Conservation (phyloP, 37 sponge, comb jelly and placozoan species). For the Haliclona indistincta region DNA sequence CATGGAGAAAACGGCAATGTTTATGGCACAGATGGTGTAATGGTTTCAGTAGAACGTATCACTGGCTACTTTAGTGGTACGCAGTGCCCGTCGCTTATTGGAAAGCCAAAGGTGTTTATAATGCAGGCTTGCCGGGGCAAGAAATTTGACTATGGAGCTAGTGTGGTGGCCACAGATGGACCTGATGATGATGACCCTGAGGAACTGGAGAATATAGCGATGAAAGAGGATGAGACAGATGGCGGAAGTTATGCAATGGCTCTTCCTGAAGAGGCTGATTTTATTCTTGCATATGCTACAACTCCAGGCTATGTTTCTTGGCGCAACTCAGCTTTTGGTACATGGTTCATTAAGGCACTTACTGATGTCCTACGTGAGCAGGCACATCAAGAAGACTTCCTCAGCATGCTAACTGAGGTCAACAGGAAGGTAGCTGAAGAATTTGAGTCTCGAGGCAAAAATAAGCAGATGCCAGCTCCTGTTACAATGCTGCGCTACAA, state of each 20-base stretch:
- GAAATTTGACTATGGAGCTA: slow-evolving; percentile 70
- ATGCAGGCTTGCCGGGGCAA: slow-evolving; percentile 83
- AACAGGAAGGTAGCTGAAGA: slow-evolving; percentile 75
- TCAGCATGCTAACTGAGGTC: slow-evolving; percentile 72
- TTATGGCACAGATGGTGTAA: slow-evolving; percentile 58
- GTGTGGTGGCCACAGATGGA: slow-evolving; percentile 46
- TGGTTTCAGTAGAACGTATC: slow-evolving; percentile 23
- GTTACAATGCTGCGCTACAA: slow-evolving; percentile 31
- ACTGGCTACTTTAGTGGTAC: slow-evolving; percentile 59
- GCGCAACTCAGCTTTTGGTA: slow-evolving; percentile 82
- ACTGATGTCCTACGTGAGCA: slow-evolving; percentile 55
- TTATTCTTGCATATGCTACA: slow-evolving; percentile 78
- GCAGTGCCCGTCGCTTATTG: slow-evolving; percentile 74
- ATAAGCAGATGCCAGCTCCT: slow-evolving; percentile 42
- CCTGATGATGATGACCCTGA: not conserved
- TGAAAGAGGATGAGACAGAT: slow-evolving; percentile 47
- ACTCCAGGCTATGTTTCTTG: slow-evolving; percentile 92
- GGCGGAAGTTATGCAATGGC: slow-evolving; percentile 36
- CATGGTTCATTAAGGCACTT: slow-evolving; percentile 89
- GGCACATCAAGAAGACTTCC: slow-evolving; percentile 47
- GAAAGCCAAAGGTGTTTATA: slow-evolving; percentile 91
- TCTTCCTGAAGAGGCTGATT: slow-evolving; percentile 84
- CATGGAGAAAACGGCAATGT: slow-evolving; percentile 59
- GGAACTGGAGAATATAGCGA: not conserved
- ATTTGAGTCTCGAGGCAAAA: slow-evolving; percentile 56